These are phyloP conservation scores for Palloptera scutellata DNA, from an alignment of 2,888 invertebrate genomes.

Conservation along the genomic window DNA sequence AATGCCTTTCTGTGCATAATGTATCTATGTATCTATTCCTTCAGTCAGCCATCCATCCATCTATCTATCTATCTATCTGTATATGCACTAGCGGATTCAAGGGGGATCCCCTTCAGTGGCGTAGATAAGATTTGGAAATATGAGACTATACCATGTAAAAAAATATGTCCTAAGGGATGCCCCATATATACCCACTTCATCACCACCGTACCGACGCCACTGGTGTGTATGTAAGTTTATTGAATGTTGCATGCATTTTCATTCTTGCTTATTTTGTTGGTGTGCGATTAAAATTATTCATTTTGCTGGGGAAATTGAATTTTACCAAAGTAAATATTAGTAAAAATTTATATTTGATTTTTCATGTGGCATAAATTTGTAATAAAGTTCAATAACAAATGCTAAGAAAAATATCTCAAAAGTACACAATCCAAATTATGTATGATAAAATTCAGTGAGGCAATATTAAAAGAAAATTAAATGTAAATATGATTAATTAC, in stretches of 20 bases:
- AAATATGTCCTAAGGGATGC: not conserved
- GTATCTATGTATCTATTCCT: not conserved
- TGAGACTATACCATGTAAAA: not conserved
- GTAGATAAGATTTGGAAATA: not conserved
- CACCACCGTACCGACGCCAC: too few relatives aligned
- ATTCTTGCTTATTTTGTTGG: not conserved
- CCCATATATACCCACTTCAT: too few relatives aligned
- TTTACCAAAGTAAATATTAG: slow-evolving; percentile 36
- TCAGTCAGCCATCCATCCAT: too few relatives aligned
- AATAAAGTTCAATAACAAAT: slow-evolving; percentile 11
- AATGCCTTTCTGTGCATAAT: not conserved
- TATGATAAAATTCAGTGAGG: slow-evolving; percentile 17
- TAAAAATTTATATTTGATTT: slow-evolving; percentile 31
- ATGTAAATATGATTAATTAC: slow-evolving; percentile 16
- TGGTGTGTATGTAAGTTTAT: not conserved
- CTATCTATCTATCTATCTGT: too few relatives aligned
- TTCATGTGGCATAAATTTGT: slow-evolving; percentile 28
- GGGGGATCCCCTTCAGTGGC: too few relatives aligned
- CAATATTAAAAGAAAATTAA: slow-evolving; percentile 22
- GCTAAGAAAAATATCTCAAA: slow-evolving; percentile 10
- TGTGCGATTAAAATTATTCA: slow-evolving; percentile 36
- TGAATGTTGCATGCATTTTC: too few relatives aligned
- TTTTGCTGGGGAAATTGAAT: slow-evolving; percentile 36
- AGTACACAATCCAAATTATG: slow-evolving; percentile 15
- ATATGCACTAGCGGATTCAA: too few relatives aligned